Percentiles rank a stretch among this genome's conserved stretches.
Conservation (phyloP, 2,797 vertebrate genomes). For the Protosalanx chinensis region DNA sequence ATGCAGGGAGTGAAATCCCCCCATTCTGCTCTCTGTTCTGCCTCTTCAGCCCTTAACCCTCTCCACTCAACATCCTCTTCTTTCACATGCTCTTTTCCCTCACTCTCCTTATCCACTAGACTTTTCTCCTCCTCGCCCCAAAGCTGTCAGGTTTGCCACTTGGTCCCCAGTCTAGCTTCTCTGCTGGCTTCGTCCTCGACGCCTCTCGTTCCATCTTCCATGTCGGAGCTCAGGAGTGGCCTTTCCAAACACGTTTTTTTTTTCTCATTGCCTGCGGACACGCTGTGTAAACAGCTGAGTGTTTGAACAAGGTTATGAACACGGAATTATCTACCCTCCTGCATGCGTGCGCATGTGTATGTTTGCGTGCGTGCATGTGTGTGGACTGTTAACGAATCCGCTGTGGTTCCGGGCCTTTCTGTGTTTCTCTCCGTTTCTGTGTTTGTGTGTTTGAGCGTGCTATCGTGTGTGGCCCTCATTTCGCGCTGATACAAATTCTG, state of each 20-base stretch:
- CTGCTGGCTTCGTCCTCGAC: not conserved
- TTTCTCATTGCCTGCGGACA: slow-evolving; percentile 51
- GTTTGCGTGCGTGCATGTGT: slow-evolving; percentile 4
- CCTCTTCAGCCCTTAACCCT: slow-evolving; percentile 18
- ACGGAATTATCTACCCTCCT: slow-evolving; percentile 43
- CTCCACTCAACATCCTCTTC: slow-evolving; percentile 2
- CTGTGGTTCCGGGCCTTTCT: not conserved
- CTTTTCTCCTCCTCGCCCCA: not conserved
- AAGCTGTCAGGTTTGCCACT: not conserved
- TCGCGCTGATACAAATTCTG: not conserved
- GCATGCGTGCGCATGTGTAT: slow-evolving; percentile 8
- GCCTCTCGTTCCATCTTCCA: not conserved
- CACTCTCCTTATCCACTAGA: not conserved
- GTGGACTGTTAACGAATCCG: not conserved
- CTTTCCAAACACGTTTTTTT: slow-evolving; percentile 48
- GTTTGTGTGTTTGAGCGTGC: not conserved
- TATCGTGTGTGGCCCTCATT: not conserved
- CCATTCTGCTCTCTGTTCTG: slow-evolving; percentile 51
- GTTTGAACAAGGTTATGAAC: slow-evolving; percentile 66
- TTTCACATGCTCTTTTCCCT: not conserved
- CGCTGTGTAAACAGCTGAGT: slow-evolving; percentile 63
- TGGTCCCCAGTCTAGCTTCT: not conserved
- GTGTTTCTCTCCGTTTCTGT: not conserved
- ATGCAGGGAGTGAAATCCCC: slow-evolving; percentile 63
- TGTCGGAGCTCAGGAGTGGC: slow-evolving; percentile 33